A percentile compares a stretch with the other conserved stretches of the same genome.
Evolutionary conservation across 2,113 vertebrate genomes (phyloP).

Genomic region (Mionectes macconnelli): DNA sequence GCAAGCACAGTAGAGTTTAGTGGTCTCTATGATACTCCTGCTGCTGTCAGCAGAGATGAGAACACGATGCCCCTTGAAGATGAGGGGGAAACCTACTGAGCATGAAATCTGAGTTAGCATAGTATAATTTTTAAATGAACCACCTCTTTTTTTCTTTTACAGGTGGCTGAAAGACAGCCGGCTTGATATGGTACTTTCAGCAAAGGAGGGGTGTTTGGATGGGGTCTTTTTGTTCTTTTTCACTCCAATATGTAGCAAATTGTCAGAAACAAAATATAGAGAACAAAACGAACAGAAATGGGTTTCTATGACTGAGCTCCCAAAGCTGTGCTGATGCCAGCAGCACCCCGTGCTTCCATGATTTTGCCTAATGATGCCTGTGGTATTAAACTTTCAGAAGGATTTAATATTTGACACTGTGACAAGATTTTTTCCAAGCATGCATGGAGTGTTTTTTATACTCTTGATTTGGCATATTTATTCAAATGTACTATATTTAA

Average conservation of each 20-base stretch:
- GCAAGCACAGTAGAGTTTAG: neutral
- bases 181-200: neutral
- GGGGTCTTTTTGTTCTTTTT: neutral
- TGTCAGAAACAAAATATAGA: neutral
- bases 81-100: neutral
- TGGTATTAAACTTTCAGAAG: constrained; percentile 47
- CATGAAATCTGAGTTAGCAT: neutral
- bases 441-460: constrained; percentile 25
- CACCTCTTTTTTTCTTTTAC: neutral
- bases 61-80: neutral
- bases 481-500: constrained; percentile 45
- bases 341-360: neutral
- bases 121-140: neutral
- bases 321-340: neutral
- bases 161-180: neutral
- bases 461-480: constrained; percentile 48
- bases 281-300: neutral
- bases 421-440: constrained; percentile 42
- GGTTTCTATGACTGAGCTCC: neutral
- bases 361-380: neutral
- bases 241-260: neutral
- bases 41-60: neutral
- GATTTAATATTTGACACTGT: constrained; percentile 54
- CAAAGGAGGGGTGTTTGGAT: neutral
- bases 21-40: neutral